Base-by-base conservation (phyloP, 2,797 vertebrate genomes). In the Hybognathus amarus region DNA sequence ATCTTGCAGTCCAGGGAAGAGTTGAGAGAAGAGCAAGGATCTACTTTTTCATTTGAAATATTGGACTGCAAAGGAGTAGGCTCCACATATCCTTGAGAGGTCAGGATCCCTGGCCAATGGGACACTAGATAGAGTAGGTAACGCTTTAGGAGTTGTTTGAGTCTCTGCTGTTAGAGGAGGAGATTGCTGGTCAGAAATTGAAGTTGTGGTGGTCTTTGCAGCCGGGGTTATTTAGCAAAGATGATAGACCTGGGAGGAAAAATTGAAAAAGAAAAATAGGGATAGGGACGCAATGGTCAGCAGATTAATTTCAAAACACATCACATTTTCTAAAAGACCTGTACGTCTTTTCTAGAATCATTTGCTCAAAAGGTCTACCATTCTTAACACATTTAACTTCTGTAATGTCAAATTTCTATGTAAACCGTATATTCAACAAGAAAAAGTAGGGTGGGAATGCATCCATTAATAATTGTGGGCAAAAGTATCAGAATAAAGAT, bases 1-100 rank as follows among this genome's bases (percentile, higher is more conserved):
- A 99, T 98, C 92, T 99, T 99, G 88, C 97, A 96, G 90, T 99
- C 98, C 90, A 99, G 91, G 80, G 94, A 95, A 8, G 89, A 90
- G 12, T 95, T 96, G 40, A 84, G 30, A 13, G 91, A 90, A 5
- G 90, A 77, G 11, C 24, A 2, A 3, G 90, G 75, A 3, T 87
- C 56, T 8, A 87, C 85, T 5, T 83, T 27, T 12, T 94, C 90
- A 5, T 90, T 64, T 5, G 81, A 81, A 75, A 90, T 82, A 59
- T 92, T 91, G 94, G 84, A 95, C 94, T 77, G 96, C 77, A 84
- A 85, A 56, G 78, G 38, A 4, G 17, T 80, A n/a, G 71, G n/a
- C 73, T 0, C 92, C 76, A 0, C 90, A 83, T 6, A 91, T 90
- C 0, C 94, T 93, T 87, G 80, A 30, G 74, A 10, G 88, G 89